phyloP scores from a whole-genome alignment of 2,113 vertebrate species.

The Aphyosemion australe region DNA sequence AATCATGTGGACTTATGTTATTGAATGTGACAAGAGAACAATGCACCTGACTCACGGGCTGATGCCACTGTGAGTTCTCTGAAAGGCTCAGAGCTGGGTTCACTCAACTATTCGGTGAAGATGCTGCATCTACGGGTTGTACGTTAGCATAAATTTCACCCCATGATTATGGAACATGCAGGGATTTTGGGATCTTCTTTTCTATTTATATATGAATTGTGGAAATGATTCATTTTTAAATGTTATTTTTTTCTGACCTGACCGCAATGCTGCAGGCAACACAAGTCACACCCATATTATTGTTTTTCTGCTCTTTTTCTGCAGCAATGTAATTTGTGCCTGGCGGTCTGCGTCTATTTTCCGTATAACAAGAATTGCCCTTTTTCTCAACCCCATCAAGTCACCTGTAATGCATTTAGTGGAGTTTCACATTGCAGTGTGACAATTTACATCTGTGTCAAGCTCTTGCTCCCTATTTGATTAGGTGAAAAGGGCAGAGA shows the following conservation, averaged over 20 bases:
- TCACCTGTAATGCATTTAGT: conserved; percentile 72
- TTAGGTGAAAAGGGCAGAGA: conserved; percentile 49
- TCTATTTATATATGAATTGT: not conserved
- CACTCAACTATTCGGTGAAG: not conserved
- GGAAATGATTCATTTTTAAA: not conserved
- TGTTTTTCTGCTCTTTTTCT: conserved; percentile 27
- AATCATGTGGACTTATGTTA: conserved; percentile 50
- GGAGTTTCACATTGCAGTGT: conserved; percentile 38
- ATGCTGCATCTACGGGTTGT: conserved; percentile 1
- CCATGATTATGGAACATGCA: no score
- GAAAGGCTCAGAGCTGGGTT: conserved; percentile 4
- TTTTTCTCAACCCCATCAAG: conserved; percentile 57
- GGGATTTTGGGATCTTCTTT: not conserved
- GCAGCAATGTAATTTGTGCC: conserved; percentile 14
- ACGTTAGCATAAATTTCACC: no score
- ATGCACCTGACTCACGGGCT: conserved; percentile 35
- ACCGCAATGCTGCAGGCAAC: conserved; percentile 8
- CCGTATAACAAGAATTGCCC: conserved; percentile 56
- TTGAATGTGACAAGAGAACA: conserved; percentile 70
- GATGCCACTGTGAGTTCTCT: conserved; percentile 16
- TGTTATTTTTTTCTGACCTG: conserved; percentile 5
- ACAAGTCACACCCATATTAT: conserved; percentile 18
- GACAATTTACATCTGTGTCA: conserved; percentile 52
- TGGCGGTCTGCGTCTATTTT: conserved; percentile 40
- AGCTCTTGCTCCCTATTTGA: conserved; percentile 46